These are phyloP conservation scores for Aspidiotus destructor DNA, from an alignment of 2,888 invertebrate genomes.

Conservation along the genomic window DNA sequence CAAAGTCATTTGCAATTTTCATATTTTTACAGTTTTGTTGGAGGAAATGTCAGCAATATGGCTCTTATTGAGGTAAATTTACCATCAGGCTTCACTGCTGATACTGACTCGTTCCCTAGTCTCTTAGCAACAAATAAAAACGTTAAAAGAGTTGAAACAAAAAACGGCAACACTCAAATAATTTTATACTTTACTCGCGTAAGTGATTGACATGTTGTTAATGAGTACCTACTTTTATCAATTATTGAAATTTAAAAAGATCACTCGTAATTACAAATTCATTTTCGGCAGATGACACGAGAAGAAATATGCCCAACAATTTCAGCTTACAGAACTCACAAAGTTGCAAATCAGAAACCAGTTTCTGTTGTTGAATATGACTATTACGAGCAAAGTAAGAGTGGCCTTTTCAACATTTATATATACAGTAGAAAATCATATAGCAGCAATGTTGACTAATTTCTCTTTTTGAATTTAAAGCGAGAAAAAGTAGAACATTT, in stretches of 20 bases:
- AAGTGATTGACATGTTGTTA: slow-evolving; percentile 36
- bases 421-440: background rate
- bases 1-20: too few relatives aligned
- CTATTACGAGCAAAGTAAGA: slow-evolving; percentile 83
- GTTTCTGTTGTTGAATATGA: slow-evolving; percentile 78
- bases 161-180: slow-evolving; percentile 55
- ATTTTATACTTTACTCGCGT: slow-evolving; percentile 65
- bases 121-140: slow-evolving; percentile 48
- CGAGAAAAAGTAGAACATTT: slow-evolving; percentile 71
- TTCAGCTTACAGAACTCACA: slow-evolving; percentile 69
- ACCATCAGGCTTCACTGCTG: slow-evolving; percentile 84
- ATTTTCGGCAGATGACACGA: slow-evolving; percentile 43
- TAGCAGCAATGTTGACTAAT: background rate
- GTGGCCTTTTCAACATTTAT: background rate
- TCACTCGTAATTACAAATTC: too few relatives aligned
- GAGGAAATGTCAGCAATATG: slow-evolving; percentile 65
- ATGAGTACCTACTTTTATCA: background rate
- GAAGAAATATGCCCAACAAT: slow-evolving; percentile 72
- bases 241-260: background rate
- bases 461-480: slow-evolving; percentile 44
- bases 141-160: slow-evolving; percentile 59
- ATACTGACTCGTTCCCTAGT: slow-evolving; percentile 60
- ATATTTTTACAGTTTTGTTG: too few relatives aligned
- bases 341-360: slow-evolving; percentile 75
- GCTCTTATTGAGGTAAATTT: slow-evolving; percentile 80